Conservation (phyloP, 2,888 invertebrate species). For the Spilarctia lutea region DNA sequence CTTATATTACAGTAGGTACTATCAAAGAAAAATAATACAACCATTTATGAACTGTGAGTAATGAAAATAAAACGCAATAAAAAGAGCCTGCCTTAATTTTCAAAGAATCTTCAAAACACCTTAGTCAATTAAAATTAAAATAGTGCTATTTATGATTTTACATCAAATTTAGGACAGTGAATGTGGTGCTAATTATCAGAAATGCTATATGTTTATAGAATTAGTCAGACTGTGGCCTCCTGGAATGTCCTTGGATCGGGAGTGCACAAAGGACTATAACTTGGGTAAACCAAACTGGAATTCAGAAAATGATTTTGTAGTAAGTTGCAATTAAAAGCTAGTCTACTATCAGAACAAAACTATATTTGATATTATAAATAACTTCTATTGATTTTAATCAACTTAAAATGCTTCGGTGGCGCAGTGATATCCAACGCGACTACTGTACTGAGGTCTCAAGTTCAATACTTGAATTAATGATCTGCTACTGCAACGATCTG, state of each 20-base stretch:
- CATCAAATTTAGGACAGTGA: neutral
- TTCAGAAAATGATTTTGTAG: slow-evolving; percentile 62
- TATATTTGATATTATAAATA: neutral
- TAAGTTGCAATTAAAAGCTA: slow-evolving; percentile 48
- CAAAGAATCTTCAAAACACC: neutral
- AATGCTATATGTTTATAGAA: slow-evolving; percentile 56
- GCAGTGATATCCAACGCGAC: too few species aligned
- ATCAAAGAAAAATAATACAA: too few species aligned
- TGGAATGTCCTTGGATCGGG: slow-evolving; percentile 73
- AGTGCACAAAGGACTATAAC: slow-evolving; percentile 83
- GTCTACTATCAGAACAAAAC: neutral
- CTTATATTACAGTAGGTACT: too few species aligned
- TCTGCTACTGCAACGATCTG: too few species aligned
- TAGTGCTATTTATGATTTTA: neutral
- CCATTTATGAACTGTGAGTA: too few species aligned
- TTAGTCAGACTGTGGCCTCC: slow-evolving; percentile 69
- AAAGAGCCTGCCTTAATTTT: neutral
- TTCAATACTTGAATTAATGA: too few species aligned
- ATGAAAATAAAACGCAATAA: too few species aligned
- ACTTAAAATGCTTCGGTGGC: too few species aligned
- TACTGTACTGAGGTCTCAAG: too few species aligned
- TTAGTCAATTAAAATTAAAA: neutral
- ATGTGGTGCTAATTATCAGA: neutral
- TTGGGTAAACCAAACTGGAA: slow-evolving; percentile 64
- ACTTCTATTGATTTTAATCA: too few species aligned